These are phyloP conservation scores for Clamator glandarius DNA, from an alignment of 2,797 vertebrate species.

Conservation along the genomic window DNA sequence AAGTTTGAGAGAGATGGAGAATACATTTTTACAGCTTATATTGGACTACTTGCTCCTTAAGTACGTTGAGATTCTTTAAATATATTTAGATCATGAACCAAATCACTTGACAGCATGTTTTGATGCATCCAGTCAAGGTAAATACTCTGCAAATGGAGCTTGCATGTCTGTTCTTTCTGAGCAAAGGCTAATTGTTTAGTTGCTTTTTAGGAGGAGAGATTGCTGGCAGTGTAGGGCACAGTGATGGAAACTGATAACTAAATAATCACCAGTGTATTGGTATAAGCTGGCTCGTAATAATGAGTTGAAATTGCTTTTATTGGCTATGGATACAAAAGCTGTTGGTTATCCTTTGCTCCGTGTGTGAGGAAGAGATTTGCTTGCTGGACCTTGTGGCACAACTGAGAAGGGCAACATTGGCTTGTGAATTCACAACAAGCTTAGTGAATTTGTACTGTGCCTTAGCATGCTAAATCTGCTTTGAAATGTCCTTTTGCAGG, in stretches of 20 bases:
- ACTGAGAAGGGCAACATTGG: not conserved
- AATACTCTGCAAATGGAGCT: not conserved
- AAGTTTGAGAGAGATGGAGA: not conserved
- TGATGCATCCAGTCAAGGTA: not conserved
- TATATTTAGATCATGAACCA: not conserved
- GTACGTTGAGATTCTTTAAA: fast-evolving
- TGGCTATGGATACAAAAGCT: not conserved
- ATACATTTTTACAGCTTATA: not conserved
- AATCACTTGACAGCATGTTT: not conserved
- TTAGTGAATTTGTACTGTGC: not conserved
- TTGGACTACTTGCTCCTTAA: fast-evolving
- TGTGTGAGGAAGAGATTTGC: not conserved
- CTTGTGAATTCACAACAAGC: not conserved
- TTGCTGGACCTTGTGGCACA: fast-evolving
- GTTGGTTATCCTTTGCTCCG: fast-evolving
- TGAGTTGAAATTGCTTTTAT: not conserved
- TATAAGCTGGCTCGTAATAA: not conserved
- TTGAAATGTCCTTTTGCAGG: slow-evolving; percentile 48
- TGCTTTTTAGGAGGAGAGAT: not conserved
- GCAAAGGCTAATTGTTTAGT: not conserved
- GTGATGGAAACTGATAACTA: not conserved
- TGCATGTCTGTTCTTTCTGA: not conserved
- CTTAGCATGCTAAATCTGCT: fast-evolving
- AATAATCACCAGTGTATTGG: not conserved
- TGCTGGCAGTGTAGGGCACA: not conserved